Percentiles rank a stretch among this genome's conserved stretches.
These are phyloP conservation scores for Ctenomys sociabilis DNA, from an alignment of 2,113 vertebrate species.

Conservation along the genomic window DNA sequence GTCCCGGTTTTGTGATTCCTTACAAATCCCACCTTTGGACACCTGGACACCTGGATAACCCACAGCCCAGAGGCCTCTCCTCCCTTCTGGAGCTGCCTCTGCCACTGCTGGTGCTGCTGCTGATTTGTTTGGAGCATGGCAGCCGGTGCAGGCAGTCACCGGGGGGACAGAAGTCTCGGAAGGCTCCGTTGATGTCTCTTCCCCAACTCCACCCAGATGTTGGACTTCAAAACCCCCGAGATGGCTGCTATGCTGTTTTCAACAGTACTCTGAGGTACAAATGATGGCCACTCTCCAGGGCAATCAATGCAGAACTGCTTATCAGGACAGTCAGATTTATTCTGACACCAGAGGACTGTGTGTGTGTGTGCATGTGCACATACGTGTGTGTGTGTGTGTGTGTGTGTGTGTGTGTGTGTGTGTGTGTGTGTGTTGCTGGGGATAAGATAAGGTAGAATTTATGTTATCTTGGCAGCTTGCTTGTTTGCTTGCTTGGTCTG, in stretches of 20 bases:
- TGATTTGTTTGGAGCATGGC: neutral
- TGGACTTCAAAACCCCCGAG: neutral
- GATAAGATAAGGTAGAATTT: neutral
- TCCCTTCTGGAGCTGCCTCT: neutral
- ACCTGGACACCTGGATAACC: neutral
- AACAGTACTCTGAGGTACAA: neutral
- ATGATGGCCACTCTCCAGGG: neutral
- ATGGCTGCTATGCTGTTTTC: neutral
- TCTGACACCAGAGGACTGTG: neutral
- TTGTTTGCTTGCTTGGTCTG: neutral
- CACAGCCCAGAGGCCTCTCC: neutral
- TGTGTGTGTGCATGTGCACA: neutral
- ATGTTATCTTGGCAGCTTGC: neutral
- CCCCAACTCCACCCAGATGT: neutral
- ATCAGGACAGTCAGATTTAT: neutral
- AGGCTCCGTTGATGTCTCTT: neutral
- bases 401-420: too few species aligned
- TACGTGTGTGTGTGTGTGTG: neutral
- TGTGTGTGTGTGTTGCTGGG: neutral
- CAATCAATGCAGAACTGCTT: neutral
- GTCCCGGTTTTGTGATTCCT: neutral
- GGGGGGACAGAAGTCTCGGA: neutral
- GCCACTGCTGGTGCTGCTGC: neutral
- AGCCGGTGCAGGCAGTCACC: neutral
- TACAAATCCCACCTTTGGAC: neutral